A percentile compares a stretch with the other conserved stretches of the same genome.
These are phyloP conservation scores for Hippoglossus stenolepis DNA, from an alignment of 2,113 vertebrate genomes.

Conservation along the genomic window DNA sequence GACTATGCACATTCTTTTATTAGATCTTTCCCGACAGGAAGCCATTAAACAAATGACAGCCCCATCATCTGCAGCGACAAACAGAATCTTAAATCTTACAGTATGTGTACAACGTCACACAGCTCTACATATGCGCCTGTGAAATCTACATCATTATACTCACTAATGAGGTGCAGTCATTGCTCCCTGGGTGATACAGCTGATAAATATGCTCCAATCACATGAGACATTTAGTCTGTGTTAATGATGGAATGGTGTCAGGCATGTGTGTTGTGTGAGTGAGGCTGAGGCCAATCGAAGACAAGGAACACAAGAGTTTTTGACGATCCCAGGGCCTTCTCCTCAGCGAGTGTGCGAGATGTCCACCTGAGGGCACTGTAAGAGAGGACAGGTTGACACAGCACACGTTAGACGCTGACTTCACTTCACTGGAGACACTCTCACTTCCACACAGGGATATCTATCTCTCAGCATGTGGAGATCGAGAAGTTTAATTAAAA, in stretches of 20 bases:
- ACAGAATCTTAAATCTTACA: constrained; percentile 43
- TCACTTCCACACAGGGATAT: too few relatives aligned
- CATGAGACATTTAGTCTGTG: constrained; percentile 63
- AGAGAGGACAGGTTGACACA: constrained; percentile 55
- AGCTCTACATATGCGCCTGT: constrained; percentile 61
- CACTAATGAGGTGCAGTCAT: constrained; percentile 67
- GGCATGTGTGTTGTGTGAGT: constrained; percentile 44
- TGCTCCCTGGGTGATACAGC: constrained; percentile 55
- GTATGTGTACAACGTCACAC: constrained; percentile 54
- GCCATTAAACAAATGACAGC: constrained; percentile 39
- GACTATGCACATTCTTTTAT: constrained; percentile 69
- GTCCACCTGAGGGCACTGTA: constrained; percentile 74
- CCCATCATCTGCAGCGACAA: constrained; percentile 54
- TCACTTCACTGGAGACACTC: too few relatives aligned
- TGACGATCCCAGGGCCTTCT: constrained; percentile 44
- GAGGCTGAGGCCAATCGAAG: constrained; percentile 25
- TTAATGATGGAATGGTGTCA: constrained; percentile 66
- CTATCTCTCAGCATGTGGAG: too few relatives aligned
- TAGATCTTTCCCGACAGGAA: constrained; percentile 51
- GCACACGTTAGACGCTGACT: background rate
- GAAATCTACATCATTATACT: constrained; percentile 68
- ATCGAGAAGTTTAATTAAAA: too few relatives aligned
- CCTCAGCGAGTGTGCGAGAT: constrained; percentile 47
- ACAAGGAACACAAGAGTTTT: constrained; percentile 30
- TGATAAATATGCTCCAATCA: constrained; percentile 64